Base-by-base conservation (phyloP, 2,888 invertebrate species). In the Pycnomerus fuliginosus region DNA sequence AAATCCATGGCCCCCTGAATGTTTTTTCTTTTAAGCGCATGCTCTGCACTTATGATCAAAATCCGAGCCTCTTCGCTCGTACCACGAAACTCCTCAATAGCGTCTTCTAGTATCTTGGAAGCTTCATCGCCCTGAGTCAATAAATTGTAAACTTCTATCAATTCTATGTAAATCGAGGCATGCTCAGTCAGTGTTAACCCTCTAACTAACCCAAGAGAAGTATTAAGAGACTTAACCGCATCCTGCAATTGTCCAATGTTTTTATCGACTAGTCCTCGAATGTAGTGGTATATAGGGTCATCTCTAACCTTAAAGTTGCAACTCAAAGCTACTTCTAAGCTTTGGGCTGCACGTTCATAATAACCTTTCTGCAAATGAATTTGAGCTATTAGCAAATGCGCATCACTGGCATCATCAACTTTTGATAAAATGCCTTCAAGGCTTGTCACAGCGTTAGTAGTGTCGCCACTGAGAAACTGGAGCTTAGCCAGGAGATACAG, bases 251-350 rank as follows among this genome's bases (percentile, higher is more conserved):
- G 82, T 11, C 83, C 82, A 37, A 81, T 79, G 56, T 84, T 80
- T 65, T 89, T 92, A 52, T 89, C 81, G 32, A 96, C 84, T 15
- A 90, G 77, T 0, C 94, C 95, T 53, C 84, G 82, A 1, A 95
- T 80, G 48, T 94, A 80, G 72, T 95, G 91, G 66, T 92, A 98
- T 67, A 93, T 76, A 0, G 95, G 90, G 70, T 90, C 87, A 46
- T 96, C 94, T 52, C 95, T 76, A 0, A 97, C 86, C 72, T 90
- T 86, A 66, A 98, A 96, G 70, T 96, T 91, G 64, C 90, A 88
- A 63, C 94, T 94, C 8, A 97, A 74, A 41, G 91, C 93, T 52
- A 89, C 81, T 73, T 97, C 96, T 29, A 98, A 74, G 39, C 85
- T 85, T 67, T 93, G 91, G 7, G 87, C 80, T 0, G 96, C 96